phyloP scores from a whole-genome alignment of 37 sponge, comb jelly and placozoan genomes.

The Agelas oroides region DNA sequence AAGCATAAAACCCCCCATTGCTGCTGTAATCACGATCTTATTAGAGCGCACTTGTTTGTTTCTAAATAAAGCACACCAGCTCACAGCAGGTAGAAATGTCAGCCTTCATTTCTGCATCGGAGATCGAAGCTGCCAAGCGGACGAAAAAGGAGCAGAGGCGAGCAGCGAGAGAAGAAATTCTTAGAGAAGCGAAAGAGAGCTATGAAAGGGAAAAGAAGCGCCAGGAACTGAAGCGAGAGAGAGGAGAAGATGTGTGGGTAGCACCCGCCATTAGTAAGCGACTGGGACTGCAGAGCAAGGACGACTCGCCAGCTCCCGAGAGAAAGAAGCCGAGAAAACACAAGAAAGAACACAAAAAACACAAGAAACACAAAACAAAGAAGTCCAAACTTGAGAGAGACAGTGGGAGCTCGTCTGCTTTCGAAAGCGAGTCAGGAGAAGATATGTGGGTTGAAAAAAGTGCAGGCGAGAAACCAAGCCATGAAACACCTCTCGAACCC shows the following conservation, averaged over 20 bases:
- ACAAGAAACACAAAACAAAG: slow-evolving; percentile 18
- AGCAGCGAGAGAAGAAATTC: slow-evolving; percentile 23
- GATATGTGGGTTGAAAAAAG: slow-evolving; percentile 49
- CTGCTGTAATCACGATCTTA: no score
- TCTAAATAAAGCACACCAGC: no score
- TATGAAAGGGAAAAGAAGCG: slow-evolving; percentile 32
- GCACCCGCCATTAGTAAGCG: slow-evolving; percentile 29
- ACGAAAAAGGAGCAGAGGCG: slow-evolving; percentile 34
- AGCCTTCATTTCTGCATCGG: slow-evolving; percentile 42
- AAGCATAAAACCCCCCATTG: no score
- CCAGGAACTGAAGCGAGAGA: slow-evolving; percentile 30
- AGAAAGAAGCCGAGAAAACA: slow-evolving; percentile 31
- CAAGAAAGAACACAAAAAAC: slow-evolving; percentile 45
- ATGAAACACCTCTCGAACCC: no score
- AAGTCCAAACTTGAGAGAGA: not conserved
- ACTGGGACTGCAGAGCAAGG: not conserved
- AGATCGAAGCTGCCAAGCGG: slow-evolving; percentile 36
- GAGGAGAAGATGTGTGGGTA: slow-evolving; percentile 66
- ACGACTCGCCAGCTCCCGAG: not conserved
- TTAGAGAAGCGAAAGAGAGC: slow-evolving; percentile 51
- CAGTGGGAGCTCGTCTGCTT: no score
- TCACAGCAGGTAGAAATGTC: not conserved
- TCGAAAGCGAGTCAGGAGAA: not conserved
- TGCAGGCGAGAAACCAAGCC: not conserved
- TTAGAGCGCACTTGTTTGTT: no score